These are phyloP conservation scores for Erinaceus europaeus DNA, from an alignment of 2,113 vertebrate genomes.

Conservation along the genomic window DNA sequence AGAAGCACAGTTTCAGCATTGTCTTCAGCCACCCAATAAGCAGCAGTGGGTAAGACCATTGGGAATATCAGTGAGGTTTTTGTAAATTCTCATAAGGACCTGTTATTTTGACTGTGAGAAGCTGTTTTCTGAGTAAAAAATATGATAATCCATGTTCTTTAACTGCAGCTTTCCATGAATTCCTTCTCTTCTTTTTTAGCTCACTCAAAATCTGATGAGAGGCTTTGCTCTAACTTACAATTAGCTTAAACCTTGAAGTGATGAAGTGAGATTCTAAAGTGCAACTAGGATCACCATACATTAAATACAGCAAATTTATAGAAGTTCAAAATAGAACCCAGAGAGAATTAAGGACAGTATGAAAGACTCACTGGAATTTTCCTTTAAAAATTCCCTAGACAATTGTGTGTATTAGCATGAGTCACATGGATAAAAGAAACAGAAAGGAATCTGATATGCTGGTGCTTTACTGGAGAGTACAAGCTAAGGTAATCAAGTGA, in stretches of 20 bases:
- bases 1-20: slow-evolving; percentile 39
- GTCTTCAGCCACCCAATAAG: slow-evolving; percentile 32
- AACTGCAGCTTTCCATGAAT: slow-evolving; percentile 18
- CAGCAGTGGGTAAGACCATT: background rate
- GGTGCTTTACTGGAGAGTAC: background rate
- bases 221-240: slow-evolving; percentile 27
- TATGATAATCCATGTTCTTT: slow-evolving; percentile 16
- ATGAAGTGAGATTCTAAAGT: background rate
- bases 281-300: background rate
- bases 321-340: background rate
- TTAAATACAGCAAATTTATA: slow-evolving; percentile 23
- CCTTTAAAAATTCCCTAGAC: background rate
- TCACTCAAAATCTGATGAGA: background rate
- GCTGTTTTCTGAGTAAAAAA: slow-evolving; percentile 6
- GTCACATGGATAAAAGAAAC: background rate
- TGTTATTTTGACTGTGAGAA: slow-evolving; percentile 36
- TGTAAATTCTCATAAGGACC: slow-evolving; percentile 16
- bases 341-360: background rate
- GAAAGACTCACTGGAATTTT: background rate
- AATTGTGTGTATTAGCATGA: background rate
- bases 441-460: background rate
- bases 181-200: background rate
- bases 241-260: slow-evolving; percentile 42
- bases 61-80: slow-evolving; percentile 33
- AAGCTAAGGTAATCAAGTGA: background rate